phyloP scores from a whole-genome alignment of 2,888 invertebrate species.

The Lasioglossum lativentre region DNA sequence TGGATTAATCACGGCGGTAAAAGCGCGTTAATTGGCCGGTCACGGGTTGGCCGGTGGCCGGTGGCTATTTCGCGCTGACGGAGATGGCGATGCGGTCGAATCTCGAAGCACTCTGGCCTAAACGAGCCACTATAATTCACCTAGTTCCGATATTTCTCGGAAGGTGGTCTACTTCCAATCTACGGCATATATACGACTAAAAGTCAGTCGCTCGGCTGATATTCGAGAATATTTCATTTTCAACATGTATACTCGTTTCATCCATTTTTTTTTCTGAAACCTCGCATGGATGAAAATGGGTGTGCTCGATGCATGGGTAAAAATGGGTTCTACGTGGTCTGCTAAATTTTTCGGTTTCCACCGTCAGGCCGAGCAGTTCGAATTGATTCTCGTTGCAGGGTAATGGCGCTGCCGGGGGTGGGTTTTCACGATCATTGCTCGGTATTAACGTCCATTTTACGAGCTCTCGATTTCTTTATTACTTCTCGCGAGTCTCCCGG shows the following conservation, averaged over 20 bases:
- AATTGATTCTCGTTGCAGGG: constrained; percentile 29
- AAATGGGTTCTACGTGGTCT: too few species aligned
- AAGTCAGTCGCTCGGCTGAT: neutral
- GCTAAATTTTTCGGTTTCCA: neutral
- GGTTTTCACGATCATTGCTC: constrained; percentile 37
- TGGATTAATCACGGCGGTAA: constrained; percentile 31
- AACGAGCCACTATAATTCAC: constrained; percentile 36
- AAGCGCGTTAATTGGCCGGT: constrained; percentile 33
- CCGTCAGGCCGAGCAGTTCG: neutral
- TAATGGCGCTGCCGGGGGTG: neutral
- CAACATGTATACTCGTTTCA: neutral
- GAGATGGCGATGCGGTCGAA: neutral
- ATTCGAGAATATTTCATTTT: neutral
- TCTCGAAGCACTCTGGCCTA: constrained; percentile 22
- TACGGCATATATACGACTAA: neutral
- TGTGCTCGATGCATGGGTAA: too few species aligned
- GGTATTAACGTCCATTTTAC: constrained; percentile 55
- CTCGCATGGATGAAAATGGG: neutral
- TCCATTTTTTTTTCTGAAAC: too few species aligned
- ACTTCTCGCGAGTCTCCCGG: constrained; percentile 9
- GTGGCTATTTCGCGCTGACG: neutral
- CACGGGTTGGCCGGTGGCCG: neutral
- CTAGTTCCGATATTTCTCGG: constrained; percentile 12
- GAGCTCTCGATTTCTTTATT: constrained; percentile 58
- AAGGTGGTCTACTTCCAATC: neutral